Evolutionary conservation across 2,888 invertebrate species (phyloP).

Genomic region (Drosophila subquinaria): DNA sequence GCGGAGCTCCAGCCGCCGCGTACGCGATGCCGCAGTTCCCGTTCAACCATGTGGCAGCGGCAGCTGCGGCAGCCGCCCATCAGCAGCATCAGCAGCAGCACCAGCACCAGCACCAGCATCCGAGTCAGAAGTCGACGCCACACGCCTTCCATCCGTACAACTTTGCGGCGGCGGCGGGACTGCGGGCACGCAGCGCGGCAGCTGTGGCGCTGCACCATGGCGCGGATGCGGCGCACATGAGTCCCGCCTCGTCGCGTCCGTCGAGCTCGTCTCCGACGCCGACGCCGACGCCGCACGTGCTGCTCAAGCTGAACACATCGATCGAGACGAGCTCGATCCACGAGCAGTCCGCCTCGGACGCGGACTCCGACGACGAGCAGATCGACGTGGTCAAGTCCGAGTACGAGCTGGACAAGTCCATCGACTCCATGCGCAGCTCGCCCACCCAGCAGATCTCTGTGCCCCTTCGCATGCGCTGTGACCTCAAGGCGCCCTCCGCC

Average conservation of each 20-base stretch:
- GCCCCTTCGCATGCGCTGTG: constrained; percentile 86
- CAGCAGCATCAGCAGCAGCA: constrained; percentile 31
- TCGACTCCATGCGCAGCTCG: constrained; percentile 81
- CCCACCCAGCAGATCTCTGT: constrained; percentile 87
- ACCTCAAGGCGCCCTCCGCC: constrained; percentile 88
- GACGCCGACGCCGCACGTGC: constrained; percentile 75
- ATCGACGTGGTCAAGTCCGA: constrained; percentile 92
- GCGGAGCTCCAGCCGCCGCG: constrained; percentile 67
- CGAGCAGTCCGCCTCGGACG: constrained; percentile 87
- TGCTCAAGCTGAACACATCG: constrained; percentile 86
- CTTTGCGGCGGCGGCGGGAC: constrained; percentile 84
- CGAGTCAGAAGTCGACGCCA: constrained; percentile 74
- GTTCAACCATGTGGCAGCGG: constrained; percentile 85
- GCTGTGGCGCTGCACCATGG: constrained; percentile 66
- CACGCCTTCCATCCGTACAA: constrained; percentile 88
- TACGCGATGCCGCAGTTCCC: constrained; percentile 87
- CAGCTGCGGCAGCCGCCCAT: constrained; percentile 66
- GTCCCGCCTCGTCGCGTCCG: constrained; percentile 83
- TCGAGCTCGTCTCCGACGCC: constrained; percentile 84
- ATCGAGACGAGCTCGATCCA: constrained; percentile 88
- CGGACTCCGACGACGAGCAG: constrained; percentile 89
- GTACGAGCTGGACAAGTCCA: constrained; percentile 84
- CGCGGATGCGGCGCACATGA: constrained; percentile 79
- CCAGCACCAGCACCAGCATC: constrained; percentile 28
- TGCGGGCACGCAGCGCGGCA: constrained; percentile 79